Evolutionary conservation across 2,113 vertebrate species (phyloP), one percentile per base, ranked within the genome.

Genomic region (Numenius arquata): DNA sequence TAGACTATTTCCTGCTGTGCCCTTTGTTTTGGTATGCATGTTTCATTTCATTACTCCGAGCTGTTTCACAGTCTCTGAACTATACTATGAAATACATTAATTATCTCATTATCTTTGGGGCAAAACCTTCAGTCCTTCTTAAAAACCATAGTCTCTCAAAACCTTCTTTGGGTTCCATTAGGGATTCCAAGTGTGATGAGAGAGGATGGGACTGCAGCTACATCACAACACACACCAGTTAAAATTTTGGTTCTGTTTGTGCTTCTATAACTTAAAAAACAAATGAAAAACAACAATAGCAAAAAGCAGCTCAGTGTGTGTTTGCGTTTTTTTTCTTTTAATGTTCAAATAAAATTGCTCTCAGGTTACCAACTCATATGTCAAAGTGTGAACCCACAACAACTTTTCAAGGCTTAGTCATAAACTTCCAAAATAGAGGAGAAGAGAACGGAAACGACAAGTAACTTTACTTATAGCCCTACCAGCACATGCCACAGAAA

Each of bases 1-100:
- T 65, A 91, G 85, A 86, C 68, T 95, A 80, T 86, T 90, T 96
- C 94, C 92, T 96, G 95, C 92, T 93, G 95, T 95, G 88, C 72
- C 87, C 77, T 97, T 96, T 97, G 90, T 97, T 96, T 96, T 95
- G 91, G 81, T 91, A 91, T 79, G 86, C 9, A 0, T 78, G 73
- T 83, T 94, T 95, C 89, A 88, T 95, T 94, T 94, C 89, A 92
- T 91, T 95, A 92, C 86, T 89, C 56, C 0, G 3, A 93, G 82
- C 89, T 94, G 58, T 88, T 91, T 94, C 81, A 50, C 80, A 1
- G 0, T 92, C 90, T 95, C 93, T 83, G 70, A 92, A 67, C 65
- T 48, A 47, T 20, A 12, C 70, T 80, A 85, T 27, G 78, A 97
- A 95, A 92, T 92, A 90, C 76, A 92, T 89, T 89, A 89, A 94